A percentile compares a stretch with the other conserved stretches of the same genome.
phyloP scores from a whole-genome alignment of 2,113 vertebrate genomes.

The Cavia porcellus region DNA sequence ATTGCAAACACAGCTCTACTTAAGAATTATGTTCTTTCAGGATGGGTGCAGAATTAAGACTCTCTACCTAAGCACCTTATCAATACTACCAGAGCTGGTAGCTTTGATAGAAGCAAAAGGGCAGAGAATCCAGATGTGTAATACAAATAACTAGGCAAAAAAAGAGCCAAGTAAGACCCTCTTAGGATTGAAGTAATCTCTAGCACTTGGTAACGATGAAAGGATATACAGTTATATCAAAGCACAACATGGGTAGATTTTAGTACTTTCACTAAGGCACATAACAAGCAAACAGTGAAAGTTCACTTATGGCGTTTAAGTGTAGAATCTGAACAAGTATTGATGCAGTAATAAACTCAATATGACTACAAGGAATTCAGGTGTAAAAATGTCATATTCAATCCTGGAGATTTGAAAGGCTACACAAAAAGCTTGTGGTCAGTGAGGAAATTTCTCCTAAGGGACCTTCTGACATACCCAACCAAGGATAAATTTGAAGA shows the following conservation, averaged over 20 bases:
- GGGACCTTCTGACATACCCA: neutral
- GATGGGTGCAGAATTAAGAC: neutral
- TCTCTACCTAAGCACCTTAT: neutral
- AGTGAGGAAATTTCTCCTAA: constrained; percentile 10
- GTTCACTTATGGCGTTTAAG: neutral
- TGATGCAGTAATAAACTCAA: neutral
- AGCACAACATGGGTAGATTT: neutral
- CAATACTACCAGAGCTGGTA: neutral
- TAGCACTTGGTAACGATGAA: neutral
- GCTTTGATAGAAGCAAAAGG: neutral
- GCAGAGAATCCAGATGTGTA: neutral
- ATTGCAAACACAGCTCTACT: neutral
- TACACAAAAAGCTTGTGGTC: neutral
- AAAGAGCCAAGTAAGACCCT: neutral
- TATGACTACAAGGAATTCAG: neutral
- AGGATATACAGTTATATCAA: neutral
- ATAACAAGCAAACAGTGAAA: neutral
- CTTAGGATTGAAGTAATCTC: neutral
- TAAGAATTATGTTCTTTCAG: neutral
- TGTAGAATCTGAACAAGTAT: neutral
- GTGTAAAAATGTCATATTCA: neutral
- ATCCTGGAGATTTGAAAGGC: neutral
- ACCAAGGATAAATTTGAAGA: neutral
- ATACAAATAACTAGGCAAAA: neutral
- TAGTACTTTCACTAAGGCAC: neutral